Evolutionary conservation across 2,888 invertebrate species (phyloP).

Genomic region (Crematogaster levior): DNA sequence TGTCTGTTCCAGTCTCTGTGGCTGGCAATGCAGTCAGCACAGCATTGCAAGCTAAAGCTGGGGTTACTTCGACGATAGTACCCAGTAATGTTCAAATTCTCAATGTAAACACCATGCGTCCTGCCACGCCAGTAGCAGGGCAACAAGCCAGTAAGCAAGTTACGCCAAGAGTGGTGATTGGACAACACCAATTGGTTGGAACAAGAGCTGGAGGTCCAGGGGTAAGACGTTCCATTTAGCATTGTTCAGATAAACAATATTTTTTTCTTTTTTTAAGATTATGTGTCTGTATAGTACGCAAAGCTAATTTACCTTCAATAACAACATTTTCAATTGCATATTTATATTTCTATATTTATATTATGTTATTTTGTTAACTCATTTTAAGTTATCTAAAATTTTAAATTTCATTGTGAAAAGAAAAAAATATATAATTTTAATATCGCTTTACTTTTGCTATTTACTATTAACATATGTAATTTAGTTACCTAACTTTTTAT

Average conservation of each 20-base stretch:
- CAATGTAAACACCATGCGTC: slow-evolving; percentile 90
- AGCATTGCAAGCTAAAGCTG: slow-evolving; percentile 80
- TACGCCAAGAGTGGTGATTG: slow-evolving; percentile 93
- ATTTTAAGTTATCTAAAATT: neutral
- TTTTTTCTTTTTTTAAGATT: neutral
- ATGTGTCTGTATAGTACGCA: neutral
- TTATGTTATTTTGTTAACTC: neutral
- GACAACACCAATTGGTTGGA: slow-evolving; percentile 92
- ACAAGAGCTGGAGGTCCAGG: slow-evolving; percentile 93
- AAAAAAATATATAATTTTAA: neutral
- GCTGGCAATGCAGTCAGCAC: slow-evolving; percentile 80
- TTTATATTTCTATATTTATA: neutral
- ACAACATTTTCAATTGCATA: neutral
- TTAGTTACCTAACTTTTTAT: neutral
- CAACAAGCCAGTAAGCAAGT: slow-evolving; percentile 90
- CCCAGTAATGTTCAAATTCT: slow-evolving; percentile 94
- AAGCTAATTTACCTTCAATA: neutral
- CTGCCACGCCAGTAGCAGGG: slow-evolving; percentile 90
- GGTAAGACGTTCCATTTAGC: slow-evolving; percentile 86
- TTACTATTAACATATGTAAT: neutral
- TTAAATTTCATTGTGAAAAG: neutral
- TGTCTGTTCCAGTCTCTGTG: slow-evolving; percentile 83
- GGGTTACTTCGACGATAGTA: slow-evolving; percentile 88
- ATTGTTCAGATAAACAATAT: neutral
- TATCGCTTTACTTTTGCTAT: neutral